Base-by-base conservation (phyloP, 2,797 vertebrate genomes). In the Argya squamiceps region DNA sequence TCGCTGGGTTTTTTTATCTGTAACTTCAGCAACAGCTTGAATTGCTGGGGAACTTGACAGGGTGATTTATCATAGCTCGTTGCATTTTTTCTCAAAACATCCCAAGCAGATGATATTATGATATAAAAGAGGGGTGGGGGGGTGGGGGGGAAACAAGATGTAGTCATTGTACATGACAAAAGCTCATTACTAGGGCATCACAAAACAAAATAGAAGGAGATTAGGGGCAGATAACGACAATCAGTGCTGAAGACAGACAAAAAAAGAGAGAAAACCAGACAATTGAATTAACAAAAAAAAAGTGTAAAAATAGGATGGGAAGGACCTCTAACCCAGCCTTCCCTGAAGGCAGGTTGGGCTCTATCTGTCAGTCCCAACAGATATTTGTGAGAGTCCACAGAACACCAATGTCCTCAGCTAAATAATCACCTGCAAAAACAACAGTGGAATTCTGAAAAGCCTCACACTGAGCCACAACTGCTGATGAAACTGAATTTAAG, bases 61-160 rank as follows among this genome's bases (percentile, higher is more conserved):
- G 92, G 93, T 92, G 93, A 97, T 96, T 96, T 96, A 96, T 95
- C 93, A 94, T 80, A 71, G 89, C 93, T 96, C 89, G 93, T 93
- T 96, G 96, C 79, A 52, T 96, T 93, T 93, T 93, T 89, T 58
- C 95, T 93, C 82, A 39, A 62, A 93, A 94, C 87, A 78, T 91
- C 91, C 92, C 84, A 59, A 96, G 81, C 87, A 95, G 93, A 89
- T 83, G 91, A 97, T 96, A 82, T 88, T 88, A 88, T 69, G 91
- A 89, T 91, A 91, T 84, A 90, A 95, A 69, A 32, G 18, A 2
- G 2, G 4, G 1, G 3, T 3, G 0, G 27, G 27, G 26, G 23
- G n/a, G n/a, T n/a, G 0, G 0, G 1, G 5, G 2, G 3, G 69
- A 3, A 73, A 69, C 55, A 80, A 92, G 89, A 93, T 37, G 78